A percentile compares a stretch with the other conserved stretches of the same genome.
These are phyloP conservation scores for Chelonus formosanus DNA, from an alignment of 2,888 invertebrate genomes.

Conservation along the genomic window DNA sequence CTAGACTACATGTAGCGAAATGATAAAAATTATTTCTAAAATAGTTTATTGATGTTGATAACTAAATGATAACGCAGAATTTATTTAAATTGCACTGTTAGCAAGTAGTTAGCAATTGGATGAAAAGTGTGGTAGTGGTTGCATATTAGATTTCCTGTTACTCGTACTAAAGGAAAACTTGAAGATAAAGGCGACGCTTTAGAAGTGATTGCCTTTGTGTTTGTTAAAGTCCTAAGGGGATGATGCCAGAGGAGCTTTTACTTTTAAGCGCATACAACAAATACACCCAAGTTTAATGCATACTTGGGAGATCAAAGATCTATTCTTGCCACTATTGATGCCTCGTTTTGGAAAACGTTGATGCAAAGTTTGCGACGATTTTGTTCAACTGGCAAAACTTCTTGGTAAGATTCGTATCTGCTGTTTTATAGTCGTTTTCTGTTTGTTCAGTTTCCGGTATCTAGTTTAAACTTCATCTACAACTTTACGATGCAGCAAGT, in stretches of 20 bases:
- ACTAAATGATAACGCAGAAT: too few relatives aligned
- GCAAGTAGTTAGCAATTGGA: too few relatives aligned
- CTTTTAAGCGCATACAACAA: slow-evolving; percentile 10
- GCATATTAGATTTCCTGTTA: too few relatives aligned
- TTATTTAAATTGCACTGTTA: too few relatives aligned
- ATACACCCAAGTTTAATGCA: slow-evolving; percentile 5
- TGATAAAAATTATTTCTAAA: neutral
- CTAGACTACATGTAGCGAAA: neutral
- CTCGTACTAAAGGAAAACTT: neutral
- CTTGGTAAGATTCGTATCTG: neutral
- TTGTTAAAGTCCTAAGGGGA: neutral
- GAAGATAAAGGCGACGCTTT: neutral
- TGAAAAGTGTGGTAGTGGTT: too few relatives aligned
- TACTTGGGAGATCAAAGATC: slow-evolving; percentile 15
- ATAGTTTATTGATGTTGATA: too few relatives aligned
- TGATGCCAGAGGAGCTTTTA: slow-evolving; percentile 8
- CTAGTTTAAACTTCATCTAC: slow-evolving; percentile 18
- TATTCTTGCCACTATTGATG: neutral
- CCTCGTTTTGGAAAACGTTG: slow-evolving; percentile 8
- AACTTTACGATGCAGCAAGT: slow-evolving; percentile 7
- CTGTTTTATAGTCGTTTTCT: slow-evolving; percentile 3
- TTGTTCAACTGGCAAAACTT: slow-evolving; percentile 5
- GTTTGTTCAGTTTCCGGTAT: slow-evolving; percentile 12
- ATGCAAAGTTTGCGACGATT: slow-evolving; percentile 16
- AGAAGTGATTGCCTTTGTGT: slow-evolving; percentile 12